Conservation (phyloP, 2,888 invertebrate genomes). For the Sarcophaga caerulescens region DNA sequence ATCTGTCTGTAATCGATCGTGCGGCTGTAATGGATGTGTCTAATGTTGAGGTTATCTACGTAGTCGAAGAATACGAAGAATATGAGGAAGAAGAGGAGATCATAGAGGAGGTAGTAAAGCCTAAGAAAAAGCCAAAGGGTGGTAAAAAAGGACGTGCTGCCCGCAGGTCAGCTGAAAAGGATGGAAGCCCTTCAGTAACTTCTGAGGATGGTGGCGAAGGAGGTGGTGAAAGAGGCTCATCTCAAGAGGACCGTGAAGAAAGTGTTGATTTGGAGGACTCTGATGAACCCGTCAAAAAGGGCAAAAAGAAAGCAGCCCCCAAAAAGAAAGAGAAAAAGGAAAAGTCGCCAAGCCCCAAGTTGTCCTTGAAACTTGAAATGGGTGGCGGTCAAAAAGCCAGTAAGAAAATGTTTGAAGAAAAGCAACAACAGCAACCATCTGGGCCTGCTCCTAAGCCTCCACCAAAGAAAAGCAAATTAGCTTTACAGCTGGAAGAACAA, state of each 20-base stretch:
- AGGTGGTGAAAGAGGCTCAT: too few species aligned
- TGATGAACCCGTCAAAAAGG: constrained; percentile 77
- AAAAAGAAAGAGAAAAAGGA: constrained; percentile 80
- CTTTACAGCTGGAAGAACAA: constrained; percentile 80
- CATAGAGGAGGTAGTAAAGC: constrained; percentile 76
- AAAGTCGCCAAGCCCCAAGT: constrained; percentile 79
- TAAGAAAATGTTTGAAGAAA: constrained; percentile 80
- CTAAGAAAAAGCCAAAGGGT: constrained; percentile 75
- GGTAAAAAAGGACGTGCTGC: constrained; percentile 73
- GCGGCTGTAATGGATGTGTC: constrained; percentile 82
- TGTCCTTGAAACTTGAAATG: constrained; percentile 79
- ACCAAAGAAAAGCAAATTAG: constrained; percentile 79
- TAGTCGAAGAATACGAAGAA: constrained; percentile 81
- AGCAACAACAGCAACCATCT: constrained; percentile 72
- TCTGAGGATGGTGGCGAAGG: constrained; percentile 57
- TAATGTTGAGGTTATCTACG: constrained; percentile 81
- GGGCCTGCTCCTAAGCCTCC: constrained; percentile 77
- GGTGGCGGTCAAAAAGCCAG: constrained; percentile 78
- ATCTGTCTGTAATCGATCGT: constrained; percentile 81
- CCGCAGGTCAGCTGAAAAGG: constrained; percentile 76
- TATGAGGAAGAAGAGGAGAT: constrained; percentile 76
- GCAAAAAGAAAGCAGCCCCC: constrained; percentile 77
- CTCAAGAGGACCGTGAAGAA: constrained; percentile 75
- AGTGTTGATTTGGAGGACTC: constrained; percentile 75
- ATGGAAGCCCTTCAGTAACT: constrained; percentile 70